Evolutionary conservation across 2,888 invertebrate species (phyloP).

Genomic region (Dexiosoma caninum): DNA sequence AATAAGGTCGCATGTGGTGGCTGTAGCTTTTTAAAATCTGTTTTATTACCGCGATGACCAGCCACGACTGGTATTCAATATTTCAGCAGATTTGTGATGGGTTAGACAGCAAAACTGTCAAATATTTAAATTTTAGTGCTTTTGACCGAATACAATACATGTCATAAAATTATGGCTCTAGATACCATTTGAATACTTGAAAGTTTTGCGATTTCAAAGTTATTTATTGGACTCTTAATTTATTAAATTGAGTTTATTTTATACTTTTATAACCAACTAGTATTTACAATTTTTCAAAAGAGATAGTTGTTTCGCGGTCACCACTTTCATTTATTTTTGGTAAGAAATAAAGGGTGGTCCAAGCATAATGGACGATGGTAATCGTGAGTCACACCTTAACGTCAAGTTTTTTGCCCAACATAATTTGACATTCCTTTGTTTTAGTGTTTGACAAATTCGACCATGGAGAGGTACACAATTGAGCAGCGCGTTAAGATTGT

Average conservation of each 20-base stretch:
- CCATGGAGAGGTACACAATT: too few relatives aligned
- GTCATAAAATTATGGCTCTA: conserved; percentile 13
- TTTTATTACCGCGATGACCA: conserved; percentile 26
- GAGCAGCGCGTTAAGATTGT: too few relatives aligned
- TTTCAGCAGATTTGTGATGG: not conserved
- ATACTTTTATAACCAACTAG: not conserved
- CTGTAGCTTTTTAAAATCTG: conserved; percentile 4
- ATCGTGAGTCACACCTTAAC: too few relatives aligned
- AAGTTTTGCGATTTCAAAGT: conserved; percentile 42
- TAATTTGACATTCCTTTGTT: too few relatives aligned
- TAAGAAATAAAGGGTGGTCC: too few relatives aligned
- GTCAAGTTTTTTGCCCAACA: too few relatives aligned
- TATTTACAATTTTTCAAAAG: too few relatives aligned
- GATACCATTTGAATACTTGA: conserved; percentile 17
- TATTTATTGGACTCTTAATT: conserved; percentile 39
- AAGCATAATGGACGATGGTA: too few relatives aligned
- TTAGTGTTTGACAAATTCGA: too few relatives aligned
- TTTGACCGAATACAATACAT: conserved; percentile 46
- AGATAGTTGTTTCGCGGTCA: too few relatives aligned
- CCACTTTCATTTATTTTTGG: too few relatives aligned
- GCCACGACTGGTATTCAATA: not conserved
- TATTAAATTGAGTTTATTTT: not conserved
- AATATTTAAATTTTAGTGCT: conserved; percentile 36
- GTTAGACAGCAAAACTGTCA: not conserved
- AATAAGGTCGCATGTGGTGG: not conserved